Conservation (phyloP, 2,888 invertebrate genomes). For the Habrosyne pyritoides region DNA sequence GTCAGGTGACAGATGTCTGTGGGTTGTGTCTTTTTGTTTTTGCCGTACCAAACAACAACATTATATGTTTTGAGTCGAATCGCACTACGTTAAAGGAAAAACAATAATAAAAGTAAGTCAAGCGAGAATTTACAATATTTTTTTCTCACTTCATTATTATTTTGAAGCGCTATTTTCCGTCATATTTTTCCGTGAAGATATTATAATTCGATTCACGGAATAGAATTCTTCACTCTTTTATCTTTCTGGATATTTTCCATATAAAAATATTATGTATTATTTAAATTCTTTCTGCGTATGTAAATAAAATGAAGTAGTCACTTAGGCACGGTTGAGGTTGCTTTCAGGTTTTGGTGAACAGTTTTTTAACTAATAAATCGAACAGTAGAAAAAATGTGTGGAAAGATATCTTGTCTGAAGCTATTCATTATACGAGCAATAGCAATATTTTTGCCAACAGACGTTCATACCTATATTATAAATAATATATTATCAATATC, state of each 20-base stretch:
- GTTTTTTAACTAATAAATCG: no score
- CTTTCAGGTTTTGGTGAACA: no score
- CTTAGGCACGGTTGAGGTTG: background rate
- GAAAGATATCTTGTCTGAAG: no score
- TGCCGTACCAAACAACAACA: background rate
- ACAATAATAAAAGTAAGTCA: no score
- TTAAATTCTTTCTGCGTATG: background rate
- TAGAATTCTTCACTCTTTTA: constrained; percentile 10
- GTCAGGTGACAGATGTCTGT: background rate
- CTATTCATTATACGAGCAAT: no score
- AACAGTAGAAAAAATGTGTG: no score
- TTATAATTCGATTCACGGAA: constrained; percentile 36
- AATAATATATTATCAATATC: no score
- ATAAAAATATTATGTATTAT: background rate
- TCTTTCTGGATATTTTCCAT: constrained; percentile 11
- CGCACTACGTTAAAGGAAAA: no score
- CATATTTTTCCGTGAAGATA: constrained; percentile 19
- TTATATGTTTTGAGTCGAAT: no score
- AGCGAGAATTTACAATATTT: no score
- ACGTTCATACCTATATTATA: no score
- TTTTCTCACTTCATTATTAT: background rate
- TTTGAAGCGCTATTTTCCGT: background rate
- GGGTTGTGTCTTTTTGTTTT: background rate
- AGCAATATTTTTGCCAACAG: no score
- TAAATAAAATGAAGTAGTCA: background rate